These are phyloP conservation scores for Apotomis capreana DNA, from an alignment of 2,888 invertebrate genomes.

Conservation along the genomic window DNA sequence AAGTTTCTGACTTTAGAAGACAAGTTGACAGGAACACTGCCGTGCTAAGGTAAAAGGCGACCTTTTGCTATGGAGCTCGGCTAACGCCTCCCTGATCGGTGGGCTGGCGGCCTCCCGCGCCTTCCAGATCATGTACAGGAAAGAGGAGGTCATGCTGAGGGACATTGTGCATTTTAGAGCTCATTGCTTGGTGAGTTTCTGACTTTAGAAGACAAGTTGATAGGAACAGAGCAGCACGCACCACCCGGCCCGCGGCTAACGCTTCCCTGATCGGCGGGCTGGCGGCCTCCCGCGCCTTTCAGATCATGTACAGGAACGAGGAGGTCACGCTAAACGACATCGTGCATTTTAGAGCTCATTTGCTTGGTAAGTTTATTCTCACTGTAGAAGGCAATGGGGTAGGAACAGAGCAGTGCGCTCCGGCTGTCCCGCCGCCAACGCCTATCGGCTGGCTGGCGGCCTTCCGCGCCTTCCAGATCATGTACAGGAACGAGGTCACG, in stretches of 20 bases:
- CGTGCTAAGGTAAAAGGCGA: too few relatives aligned
- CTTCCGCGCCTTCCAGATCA: slow-evolving; percentile 96
- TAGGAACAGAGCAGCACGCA: too few relatives aligned
- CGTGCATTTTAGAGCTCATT: slow-evolving; percentile 92
- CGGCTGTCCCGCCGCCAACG: background rate
- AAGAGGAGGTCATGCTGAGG: slow-evolving; percentile 95
- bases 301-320: slow-evolving; percentile 97
- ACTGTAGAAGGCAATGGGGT: too few relatives aligned
- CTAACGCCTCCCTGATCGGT: slow-evolving; percentile 73
- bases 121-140: slow-evolving; percentile 97
- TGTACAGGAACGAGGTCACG: slow-evolving; percentile 96
- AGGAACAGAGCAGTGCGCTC: too few relatives aligned
- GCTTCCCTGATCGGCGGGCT: slow-evolving; percentile 56
- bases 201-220: too few relatives aligned
- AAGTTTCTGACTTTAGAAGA: too few relatives aligned
- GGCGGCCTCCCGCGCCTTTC: slow-evolving; percentile 94
- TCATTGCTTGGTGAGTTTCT: slow-evolving; percentile 85
- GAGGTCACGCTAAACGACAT: slow-evolving; percentile 95
- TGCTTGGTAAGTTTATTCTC: slow-evolving; percentile 45
- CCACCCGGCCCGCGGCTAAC: too few relatives aligned
- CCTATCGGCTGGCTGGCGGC: slow-evolving; percentile 82
- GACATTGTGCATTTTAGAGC: slow-evolving; percentile 96
- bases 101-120: slow-evolving; percentile 91
- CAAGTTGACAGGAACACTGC: too few relatives aligned
- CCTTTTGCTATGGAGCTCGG: too few relatives aligned